phyloP scores from a whole-genome alignment of 2,113 vertebrate genomes.

The Petrocephalus zakoni region DNA sequence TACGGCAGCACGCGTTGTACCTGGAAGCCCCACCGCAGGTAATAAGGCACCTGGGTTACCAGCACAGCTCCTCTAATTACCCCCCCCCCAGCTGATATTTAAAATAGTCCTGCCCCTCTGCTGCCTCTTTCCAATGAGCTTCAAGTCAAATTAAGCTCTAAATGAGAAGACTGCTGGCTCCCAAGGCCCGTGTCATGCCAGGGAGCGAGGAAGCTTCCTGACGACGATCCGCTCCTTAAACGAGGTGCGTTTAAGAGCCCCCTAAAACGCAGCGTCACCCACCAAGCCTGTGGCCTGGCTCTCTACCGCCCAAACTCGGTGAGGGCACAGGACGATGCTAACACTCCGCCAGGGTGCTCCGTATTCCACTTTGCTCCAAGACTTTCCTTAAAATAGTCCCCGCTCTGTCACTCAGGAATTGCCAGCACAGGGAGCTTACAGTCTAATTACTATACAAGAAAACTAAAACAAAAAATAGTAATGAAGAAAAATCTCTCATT shows the following conservation, averaged over 20 bases:
- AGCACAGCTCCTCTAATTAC: slow-evolving; percentile 9
- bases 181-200: background rate
- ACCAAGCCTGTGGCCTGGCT: too few species aligned
- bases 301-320: background rate
- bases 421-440: background rate
- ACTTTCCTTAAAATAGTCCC: too few species aligned
- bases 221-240: background rate
- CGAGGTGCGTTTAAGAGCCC: background rate
- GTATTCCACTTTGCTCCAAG: too few species aligned
- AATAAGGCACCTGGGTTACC: slow-evolving; percentile 19
- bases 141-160: background rate
- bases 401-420: background rate
- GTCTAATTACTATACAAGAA: background rate
- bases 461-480: background rate
- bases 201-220: background rate
- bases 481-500: background rate
- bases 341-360: background rate
- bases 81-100: background rate
- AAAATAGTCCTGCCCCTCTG: background rate
- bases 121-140: background rate
- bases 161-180: background rate
- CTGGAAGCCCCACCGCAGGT: background rate
- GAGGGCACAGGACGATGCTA: background rate
- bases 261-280: too few species aligned
- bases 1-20: slow-evolving; percentile 9